Base-by-base conservation (phyloP, 2,888 invertebrate species). In the Ophioninae sp. region DNA sequence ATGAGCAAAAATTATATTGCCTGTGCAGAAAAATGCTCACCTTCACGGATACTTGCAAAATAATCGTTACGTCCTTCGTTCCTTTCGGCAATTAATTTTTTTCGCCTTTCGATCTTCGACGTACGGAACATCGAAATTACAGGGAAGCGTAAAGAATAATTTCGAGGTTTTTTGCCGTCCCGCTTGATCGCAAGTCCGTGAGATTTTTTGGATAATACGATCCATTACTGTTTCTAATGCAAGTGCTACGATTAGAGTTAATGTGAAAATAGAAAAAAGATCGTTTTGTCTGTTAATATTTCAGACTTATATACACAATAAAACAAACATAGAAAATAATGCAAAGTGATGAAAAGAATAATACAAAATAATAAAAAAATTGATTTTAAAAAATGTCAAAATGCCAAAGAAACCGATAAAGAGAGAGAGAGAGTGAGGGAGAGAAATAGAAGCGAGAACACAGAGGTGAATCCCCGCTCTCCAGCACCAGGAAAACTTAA, bases 81-180 rank as follows among this genome's bases (percentile, higher is more conserved):
- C 13, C 51, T 17, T 17, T 17, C 51, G 17, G 51, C 51, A 51
- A 51, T 51, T 51, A 72, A 51, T 79, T 81, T 81, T 78, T 83
- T 77, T 17, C 68, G 22, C 71, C n/a, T 61, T 61, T 6, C 10
- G 61, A 63, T 81, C 68, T n/a, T 69, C 23, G 39, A 7, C 20
- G 10, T 58, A 20, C 58, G 41, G 61, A 78, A 56, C 61, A 51
- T 75, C 65, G 69, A 79, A 81, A 81, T 81, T 59, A 59, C 59
- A 22, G 59, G 22, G 59, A 3, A 59, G 9, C 9, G 22, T 22
- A 22, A 59, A 59, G 20, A 22, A 7, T 13, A 22, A 59, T 6
- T 22, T 20, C 22, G 20, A 20, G 10, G 2, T 7, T 59, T 59
- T 0, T 59, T 22, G 51, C 13, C 51, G 13, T 51, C 13, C 51